Percentiles rank a stretch among this genome's conserved stretches.
These are phyloP conservation scores for Stegodyphus mimosarum DNA, from an alignment of 1,140 invertebrate genomes.

Conservation along the genomic window DNA sequence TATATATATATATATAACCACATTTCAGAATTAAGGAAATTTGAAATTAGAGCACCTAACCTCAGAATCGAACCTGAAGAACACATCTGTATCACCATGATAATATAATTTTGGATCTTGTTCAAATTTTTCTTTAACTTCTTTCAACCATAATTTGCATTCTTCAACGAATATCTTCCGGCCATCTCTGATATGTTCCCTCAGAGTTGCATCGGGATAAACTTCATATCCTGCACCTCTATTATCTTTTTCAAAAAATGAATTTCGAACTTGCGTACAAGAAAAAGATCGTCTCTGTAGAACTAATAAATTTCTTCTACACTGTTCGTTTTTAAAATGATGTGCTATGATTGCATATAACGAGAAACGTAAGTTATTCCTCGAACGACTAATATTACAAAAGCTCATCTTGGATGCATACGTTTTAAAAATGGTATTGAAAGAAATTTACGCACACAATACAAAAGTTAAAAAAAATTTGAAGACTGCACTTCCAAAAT, in stretches of 20 bases:
- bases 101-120: constrained; percentile 73
- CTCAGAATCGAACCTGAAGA: constrained; percentile 75
- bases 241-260: constrained; percentile 25
- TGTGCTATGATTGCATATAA: no score
- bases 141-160: constrained; percentile 75
- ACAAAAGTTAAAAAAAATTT: no score
- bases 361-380: no score
- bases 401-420: no score
- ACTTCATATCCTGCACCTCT: background rate
- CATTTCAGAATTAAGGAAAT: background rate
- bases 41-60: constrained; percentile 28
- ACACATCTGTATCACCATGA: constrained; percentile 76
- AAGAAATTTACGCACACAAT: no score
- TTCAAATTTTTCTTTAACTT: constrained; percentile 76
- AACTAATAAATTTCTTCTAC: no score
- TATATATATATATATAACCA: background rate
- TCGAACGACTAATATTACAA: no score
- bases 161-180: constrained; percentile 76
- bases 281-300: background rate
- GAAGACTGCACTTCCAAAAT: no score
- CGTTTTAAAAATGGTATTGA: no score
- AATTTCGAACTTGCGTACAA: background rate
- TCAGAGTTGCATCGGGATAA: background rate
- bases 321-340: no score
- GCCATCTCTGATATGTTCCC: constrained; percentile 69